phyloP scores from a whole-genome alignment of 2,113 vertebrate species.

The Lepus americanus region DNA sequence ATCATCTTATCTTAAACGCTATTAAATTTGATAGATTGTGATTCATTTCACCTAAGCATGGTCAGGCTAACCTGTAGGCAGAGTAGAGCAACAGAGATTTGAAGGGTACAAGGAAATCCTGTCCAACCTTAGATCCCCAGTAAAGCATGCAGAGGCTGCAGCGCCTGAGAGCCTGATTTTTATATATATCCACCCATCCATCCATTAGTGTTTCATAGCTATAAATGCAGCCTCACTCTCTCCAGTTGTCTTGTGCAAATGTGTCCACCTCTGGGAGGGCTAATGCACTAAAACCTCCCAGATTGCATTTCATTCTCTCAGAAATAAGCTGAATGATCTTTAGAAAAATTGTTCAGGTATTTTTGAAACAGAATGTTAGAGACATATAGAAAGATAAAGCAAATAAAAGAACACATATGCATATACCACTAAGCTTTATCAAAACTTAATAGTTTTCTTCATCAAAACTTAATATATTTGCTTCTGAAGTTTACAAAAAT shows the following conservation, averaged over 20 bases:
- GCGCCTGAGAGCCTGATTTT: neutral
- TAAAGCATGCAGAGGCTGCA: neutral
- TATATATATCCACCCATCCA: neutral
- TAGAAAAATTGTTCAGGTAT: conserved; percentile 37
- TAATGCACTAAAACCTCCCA: conserved; percentile 42
- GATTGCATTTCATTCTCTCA: conserved; percentile 44
- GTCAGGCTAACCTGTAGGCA: neutral
- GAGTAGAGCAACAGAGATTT: neutral
- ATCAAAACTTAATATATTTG: neutral
- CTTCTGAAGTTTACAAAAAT: conserved; percentile 1
- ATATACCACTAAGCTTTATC: neutral
- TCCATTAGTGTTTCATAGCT: conserved; percentile 48
- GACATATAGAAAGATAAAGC: conserved; percentile 22
- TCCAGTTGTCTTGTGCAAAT: conserved; percentile 47
- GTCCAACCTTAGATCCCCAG: neutral
- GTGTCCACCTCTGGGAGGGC: neutral
- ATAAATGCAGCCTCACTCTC: neutral
- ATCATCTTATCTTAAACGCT: neutral
- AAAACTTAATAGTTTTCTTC: conserved; percentile 25
- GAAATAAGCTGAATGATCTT: conserved; percentile 42
- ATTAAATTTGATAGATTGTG: conserved; percentile 15
- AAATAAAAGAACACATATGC: conserved; percentile 22
- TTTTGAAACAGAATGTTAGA: conserved; percentile 55
- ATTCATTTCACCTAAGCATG: neutral
- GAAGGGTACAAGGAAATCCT: neutral